A percentile compares a stretch with the other conserved stretches of the same genome.
Conservation (phyloP, 2,797 vertebrate genomes). For the Catamblyrhynchus diadema region DNA sequence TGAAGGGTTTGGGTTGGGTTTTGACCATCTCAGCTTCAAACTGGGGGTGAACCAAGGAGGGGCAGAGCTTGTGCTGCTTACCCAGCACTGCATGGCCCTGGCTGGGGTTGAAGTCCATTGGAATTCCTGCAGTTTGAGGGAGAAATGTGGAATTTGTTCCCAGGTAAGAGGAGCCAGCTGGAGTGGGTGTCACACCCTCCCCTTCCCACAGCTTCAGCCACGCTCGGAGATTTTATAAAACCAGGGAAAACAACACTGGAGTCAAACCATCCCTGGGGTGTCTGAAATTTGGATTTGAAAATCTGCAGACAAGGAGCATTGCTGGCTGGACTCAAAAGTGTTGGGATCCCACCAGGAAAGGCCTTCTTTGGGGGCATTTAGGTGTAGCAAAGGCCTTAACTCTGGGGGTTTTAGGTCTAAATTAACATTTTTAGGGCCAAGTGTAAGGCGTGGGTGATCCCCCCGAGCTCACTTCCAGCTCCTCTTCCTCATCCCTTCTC, state of each 20-base stretch:
- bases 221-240: not conserved
- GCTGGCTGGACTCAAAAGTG: not conserved
- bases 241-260: not conserved
- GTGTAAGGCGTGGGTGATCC: not conserved
- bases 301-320: fast-evolving
- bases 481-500: not conserved
- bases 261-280: not conserved
- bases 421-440: not conserved
- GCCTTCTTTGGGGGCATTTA: not conserved
- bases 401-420: not conserved
- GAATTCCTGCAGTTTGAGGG: not conserved
- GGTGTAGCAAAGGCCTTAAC: not conserved
- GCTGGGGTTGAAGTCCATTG: not conserved
- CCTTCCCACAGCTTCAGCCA: not conserved
- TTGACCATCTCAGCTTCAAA: not conserved
- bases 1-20: not conserved
- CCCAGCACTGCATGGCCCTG: not conserved
- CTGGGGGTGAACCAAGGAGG: not conserved
- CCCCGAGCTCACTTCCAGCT: not conserved
- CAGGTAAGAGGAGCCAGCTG: not conserved
- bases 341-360: not conserved
- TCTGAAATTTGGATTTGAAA: not conserved
- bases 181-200: not conserved
- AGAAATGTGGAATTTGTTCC: not conserved
- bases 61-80: not conserved